A percentile compares a stretch with the other conserved stretches of the same genome.
Evolutionary conservation across 2,888 invertebrate genomes (phyloP).

Genomic region (Cheilosia impressa): DNA sequence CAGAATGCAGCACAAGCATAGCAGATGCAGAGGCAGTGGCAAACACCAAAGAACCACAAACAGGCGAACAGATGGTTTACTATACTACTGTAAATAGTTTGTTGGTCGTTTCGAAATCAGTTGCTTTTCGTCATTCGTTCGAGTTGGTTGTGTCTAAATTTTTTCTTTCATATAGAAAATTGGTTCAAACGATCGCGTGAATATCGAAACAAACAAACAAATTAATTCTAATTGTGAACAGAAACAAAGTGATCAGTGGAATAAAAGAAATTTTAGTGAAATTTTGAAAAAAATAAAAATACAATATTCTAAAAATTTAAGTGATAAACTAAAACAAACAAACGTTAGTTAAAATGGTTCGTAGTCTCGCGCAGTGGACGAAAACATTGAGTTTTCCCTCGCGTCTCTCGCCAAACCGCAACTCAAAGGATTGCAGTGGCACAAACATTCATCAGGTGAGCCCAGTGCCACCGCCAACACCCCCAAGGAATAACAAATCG

Average conservation of each 20-base stretch:
- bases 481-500: conserved; percentile 86
- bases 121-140: conserved; percentile 64
- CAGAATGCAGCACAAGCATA: conserved; percentile 15
- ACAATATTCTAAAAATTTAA: conserved; percentile 66
- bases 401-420: conserved; percentile 92
- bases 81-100: conserved; percentile 36
- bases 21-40: not conserved
- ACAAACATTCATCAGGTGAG: conserved; percentile 85
- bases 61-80: conserved; percentile 5
- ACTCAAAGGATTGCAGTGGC: conserved; percentile 88
- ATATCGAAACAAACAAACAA: conserved; percentile 10
- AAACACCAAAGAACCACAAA: not conserved
- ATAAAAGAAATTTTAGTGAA: conserved; percentile 47
- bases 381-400: conserved; percentile 95
- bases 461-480: conserved; percentile 85
- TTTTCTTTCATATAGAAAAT: conserved; percentile 1
- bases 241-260: conserved; percentile 74
- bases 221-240: conserved; percentile 15
- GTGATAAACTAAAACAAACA: conserved; percentile 71
- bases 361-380: conserved; percentile 95
- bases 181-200: conserved; percentile 51
- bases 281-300: conserved; percentile 13
- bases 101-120: conserved; percentile 48
- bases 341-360: conserved; percentile 87
- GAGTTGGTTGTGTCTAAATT: conserved; percentile 38